Evolutionary conservation across 1,140 invertebrate species (phyloP), one percentile per base, ranked within the genome.

Genomic region (Anagrus nilaparvatae): DNA sequence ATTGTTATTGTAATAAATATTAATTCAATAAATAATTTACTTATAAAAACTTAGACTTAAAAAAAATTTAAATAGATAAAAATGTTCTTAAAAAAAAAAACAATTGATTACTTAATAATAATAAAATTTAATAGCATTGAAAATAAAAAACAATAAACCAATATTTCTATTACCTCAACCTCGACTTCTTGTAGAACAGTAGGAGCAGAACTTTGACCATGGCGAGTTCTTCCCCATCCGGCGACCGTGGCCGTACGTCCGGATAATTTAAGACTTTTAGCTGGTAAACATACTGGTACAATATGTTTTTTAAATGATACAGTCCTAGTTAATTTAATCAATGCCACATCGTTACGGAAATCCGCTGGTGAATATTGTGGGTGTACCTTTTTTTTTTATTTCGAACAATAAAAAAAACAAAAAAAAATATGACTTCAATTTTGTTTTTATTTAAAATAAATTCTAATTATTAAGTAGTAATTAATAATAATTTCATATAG

Each of bases 301-400:
- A 93, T 91, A 58, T 93, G 87, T 50, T 92, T 85, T 55, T 88
- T 88, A 56, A 86, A 92, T 13, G 76, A 67, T 3, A 93, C 86
- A 27, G 79, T 77, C 35, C 77, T 70, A 41, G 85, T 79, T 16
- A 93, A 64, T 46, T 85, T 83, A 0, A 95, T 77, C 12, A 94
- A 59, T 2, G 89, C 88, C 5, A 95, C 78, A 53, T 95, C 90
- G 56, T 93, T 91, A 48, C 84, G 77, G 53, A 92, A 92, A 66
- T 90, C 87, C 0, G 82, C 79, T 0, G 87, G 81, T 48, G 87
- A 87, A 62, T 92, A 93, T 28, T 82, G 74, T 0, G 87, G 88
- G 64, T 94, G 88, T 14, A 78, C 73, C 73, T 77, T 46, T 29
- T 6, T 23, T 33, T 33, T 41, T 25, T 7, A 41, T 33, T 14